These are phyloP conservation scores for Diplosoma virens DNA, from an alignment of 23 tunicate genomes.

Conservation along the genomic window DNA sequence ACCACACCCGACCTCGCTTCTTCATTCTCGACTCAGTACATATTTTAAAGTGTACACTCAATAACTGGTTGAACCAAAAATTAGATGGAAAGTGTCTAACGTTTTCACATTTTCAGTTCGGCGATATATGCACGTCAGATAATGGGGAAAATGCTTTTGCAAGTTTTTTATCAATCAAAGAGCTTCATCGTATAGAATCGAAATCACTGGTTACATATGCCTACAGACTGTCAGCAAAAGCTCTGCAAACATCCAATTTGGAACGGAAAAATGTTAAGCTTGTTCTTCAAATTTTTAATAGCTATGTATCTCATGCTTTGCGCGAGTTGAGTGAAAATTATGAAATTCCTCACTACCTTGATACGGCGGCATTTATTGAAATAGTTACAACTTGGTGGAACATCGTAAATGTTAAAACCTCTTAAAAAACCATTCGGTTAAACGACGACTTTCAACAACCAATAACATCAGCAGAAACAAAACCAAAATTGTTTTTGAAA, in stretches of 20 bases:
- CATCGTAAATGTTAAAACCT: no score
- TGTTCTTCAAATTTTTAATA: conserved; percentile 3
- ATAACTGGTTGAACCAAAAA: no score
- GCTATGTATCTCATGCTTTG: neutral
- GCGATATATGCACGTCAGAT: neutral
- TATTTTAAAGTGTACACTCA: conserved; percentile 3
- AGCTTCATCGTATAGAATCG: neutral
- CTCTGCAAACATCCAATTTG: neutral
- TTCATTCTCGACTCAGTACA: neutral
- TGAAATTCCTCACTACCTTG: no score
- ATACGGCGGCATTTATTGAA: no score
- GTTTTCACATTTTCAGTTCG: neutral
- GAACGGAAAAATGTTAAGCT: conserved; percentile 13
- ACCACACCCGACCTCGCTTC: neutral
- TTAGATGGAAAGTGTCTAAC: neutral
- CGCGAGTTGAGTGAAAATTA: neutral
- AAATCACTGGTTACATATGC: neutral
- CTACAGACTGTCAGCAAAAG: conserved; percentile 6
- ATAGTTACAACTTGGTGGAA: no score
- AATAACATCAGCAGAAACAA: no score
- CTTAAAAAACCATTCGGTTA: no score
- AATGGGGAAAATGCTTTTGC: neutral
- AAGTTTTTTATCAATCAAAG: neutral
- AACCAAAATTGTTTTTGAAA: no score
- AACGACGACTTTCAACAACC: no score